Base-by-base conservation (phyloP, 2,113 vertebrate species). In the Pygoscelis antarcticus region DNA sequence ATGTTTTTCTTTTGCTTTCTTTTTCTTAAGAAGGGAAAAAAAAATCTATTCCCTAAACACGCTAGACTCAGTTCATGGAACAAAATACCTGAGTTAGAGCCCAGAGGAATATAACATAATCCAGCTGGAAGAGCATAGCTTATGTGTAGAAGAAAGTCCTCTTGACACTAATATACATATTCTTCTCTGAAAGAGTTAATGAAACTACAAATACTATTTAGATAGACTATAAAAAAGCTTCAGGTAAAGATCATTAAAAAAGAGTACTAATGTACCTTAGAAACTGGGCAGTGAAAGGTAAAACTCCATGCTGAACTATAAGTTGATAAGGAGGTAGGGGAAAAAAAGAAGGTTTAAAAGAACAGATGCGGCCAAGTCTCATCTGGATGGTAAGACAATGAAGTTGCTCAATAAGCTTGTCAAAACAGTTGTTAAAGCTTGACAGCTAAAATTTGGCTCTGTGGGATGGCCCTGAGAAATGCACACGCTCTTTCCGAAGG, bases 1-100 rank as follows among this genome's bases (percentile, higher is more conserved):
- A 96, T 86, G 96, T 95, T 96, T 96, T 96, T 80, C 70, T 62
- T 95, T 95, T 76, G 36, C 89, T 87, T 95, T 95, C 91, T 91
- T 91, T 89, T 90, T 85, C 93, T 96, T 96, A 91, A 79, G 70
- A 75, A 78, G 40, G 6, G 46, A 7, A 6, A 80, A 52, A 52
- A 20, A 71, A 60, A 60, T 52, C 74, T 87, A 88, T 80, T 97
- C 92, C 88, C 62, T 77, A 83, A 96, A 95, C 83, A 38, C 68
- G 47, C 80, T 70, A 58, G 57, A 51, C 32, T 93, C 40, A 68
- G 44, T 57, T 90, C 79, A 84, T 29, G 76, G 78, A 83, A 85
- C 54, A 95, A 94, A 96, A 90, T 70, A 96, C 75, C 87, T 58
- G 21, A 79, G 55, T 78, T 65, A 80, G 10, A 57, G 46, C 66